phyloP scores from a whole-genome alignment of 2,888 invertebrate species.

The Erebia epiphron region DNA sequence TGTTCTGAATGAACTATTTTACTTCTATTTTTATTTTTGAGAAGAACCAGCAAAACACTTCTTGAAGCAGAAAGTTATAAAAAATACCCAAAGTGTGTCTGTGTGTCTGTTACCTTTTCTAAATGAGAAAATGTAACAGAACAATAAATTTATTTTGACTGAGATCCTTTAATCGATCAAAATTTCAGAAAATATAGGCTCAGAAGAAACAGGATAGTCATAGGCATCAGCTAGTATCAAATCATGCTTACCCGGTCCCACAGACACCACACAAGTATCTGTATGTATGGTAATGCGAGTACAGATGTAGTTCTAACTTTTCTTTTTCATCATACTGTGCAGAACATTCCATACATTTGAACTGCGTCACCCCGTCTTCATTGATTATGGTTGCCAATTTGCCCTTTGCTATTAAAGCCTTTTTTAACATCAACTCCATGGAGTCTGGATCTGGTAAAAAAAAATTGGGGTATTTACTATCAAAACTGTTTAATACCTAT shows the following conservation, averaged over 20 bases:
- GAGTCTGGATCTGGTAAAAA: constrained; percentile 40
- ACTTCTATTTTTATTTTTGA: too few relatives aligned
- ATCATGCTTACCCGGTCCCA: constrained; percentile 84
- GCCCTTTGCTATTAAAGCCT: constrained; percentile 84
- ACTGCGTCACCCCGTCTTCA: constrained; percentile 86
- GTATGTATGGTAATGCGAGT: constrained; percentile 89
- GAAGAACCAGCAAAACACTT: too few relatives aligned
- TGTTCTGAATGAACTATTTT: too few relatives aligned
- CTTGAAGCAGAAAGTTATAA: too few relatives aligned
- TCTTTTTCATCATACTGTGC: constrained; percentile 89
- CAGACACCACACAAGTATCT: constrained; percentile 89
- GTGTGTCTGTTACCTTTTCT: too few relatives aligned
- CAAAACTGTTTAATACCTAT: too few relatives aligned
- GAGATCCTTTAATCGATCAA: too few relatives aligned
- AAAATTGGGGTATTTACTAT: not conserved
- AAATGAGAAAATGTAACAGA: too few relatives aligned
- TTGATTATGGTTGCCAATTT: constrained; percentile 89
- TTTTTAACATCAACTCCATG: constrained; percentile 59
- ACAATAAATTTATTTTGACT: too few relatives aligned
- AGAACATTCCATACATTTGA: constrained; percentile 90
- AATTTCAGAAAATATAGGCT: too few relatives aligned
- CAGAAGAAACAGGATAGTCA: too few relatives aligned
- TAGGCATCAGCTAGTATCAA: not conserved
- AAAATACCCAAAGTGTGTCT: too few relatives aligned
- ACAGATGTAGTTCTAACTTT: constrained; percentile 87